Conservation (phyloP, 2,113 vertebrate species). For the Coryphaenoides rupestris region DNA sequence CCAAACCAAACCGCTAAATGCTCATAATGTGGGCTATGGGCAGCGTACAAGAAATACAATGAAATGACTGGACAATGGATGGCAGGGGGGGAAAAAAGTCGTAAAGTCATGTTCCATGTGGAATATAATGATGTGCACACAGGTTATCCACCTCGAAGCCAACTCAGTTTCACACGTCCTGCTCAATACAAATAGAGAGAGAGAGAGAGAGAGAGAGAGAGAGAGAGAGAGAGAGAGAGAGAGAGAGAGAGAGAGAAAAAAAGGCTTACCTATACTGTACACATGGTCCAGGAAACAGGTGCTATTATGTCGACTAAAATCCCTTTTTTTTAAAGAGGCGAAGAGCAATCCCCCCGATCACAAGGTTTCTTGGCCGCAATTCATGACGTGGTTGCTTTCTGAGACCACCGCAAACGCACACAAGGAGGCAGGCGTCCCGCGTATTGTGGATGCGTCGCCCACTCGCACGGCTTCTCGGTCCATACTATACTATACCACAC, state of each 20-base stretch:
- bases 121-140: no score
- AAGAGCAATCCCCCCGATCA: slow-evolving; percentile 27
- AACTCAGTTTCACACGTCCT: slow-evolving; percentile 7
- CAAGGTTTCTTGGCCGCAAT: slow-evolving; percentile 38
- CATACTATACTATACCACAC: no score
- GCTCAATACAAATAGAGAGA: slow-evolving; percentile 17
- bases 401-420: slow-evolving; percentile 66
- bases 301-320: slow-evolving; percentile 57
- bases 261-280: slow-evolving; percentile 68
- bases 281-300: slow-evolving; percentile 70
- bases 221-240: no score
- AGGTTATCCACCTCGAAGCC: slow-evolving; percentile 23
- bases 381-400: slow-evolving; percentile 52
- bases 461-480: slow-evolving; percentile 66
- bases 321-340: slow-evolving; percentile 32
- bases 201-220: no score
- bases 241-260: no score
- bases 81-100: slow-evolving; percentile 36
- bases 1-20: no score
- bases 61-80: slow-evolving; percentile 12
- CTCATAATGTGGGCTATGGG: no score
- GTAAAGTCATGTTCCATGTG: no score
- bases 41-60: slow-evolving; percentile 23
- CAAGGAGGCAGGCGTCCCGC: no score
- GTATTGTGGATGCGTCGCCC: slow-evolving; percentile 70